phyloP scores from a whole-genome alignment of 2,888 invertebrate genomes.

The Drosophila mimica region DNA sequence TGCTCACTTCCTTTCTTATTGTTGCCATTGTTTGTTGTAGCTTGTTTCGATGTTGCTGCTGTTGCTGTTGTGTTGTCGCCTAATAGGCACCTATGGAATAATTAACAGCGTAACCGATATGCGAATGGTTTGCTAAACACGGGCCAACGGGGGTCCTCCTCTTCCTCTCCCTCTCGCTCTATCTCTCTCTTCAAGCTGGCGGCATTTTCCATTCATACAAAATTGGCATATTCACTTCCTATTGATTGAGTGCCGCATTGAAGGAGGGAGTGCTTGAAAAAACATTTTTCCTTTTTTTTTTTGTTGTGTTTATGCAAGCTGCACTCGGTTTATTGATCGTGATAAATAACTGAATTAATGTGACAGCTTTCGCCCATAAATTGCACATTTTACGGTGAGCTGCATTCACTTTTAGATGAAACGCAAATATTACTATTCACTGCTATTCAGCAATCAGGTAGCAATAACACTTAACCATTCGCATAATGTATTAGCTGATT shows the following conservation, averaged over 20 bases:
- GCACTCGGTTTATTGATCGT: slow-evolving; percentile 52
- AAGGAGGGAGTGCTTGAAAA: slow-evolving; percentile 44
- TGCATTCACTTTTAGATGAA: slow-evolving; percentile 6
- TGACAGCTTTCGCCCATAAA: slow-evolving; percentile 72
- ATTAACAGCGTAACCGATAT: slow-evolving; percentile 72
- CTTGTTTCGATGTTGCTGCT: slow-evolving; percentile 25
- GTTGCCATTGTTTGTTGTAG: slow-evolving; percentile 21
- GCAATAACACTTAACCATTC: slow-evolving; percentile 17
- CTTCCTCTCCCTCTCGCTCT: background rate
- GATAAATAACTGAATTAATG: slow-evolving; percentile 80
- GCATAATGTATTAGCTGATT: slow-evolving; percentile 29
- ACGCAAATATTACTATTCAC: slow-evolving; percentile 1
- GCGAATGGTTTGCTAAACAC: slow-evolving; percentile 49
- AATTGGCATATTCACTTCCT: slow-evolving; percentile 71
- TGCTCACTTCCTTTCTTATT: slow-evolving; percentile 57
- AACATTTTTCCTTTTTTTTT: background rate
- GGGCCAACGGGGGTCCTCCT: background rate
- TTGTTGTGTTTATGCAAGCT: slow-evolving; percentile 21
- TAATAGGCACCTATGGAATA: slow-evolving; percentile 70
- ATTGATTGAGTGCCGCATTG: slow-evolving; percentile 51
- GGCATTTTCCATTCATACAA: slow-evolving; percentile 32
- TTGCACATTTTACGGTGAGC: slow-evolving; percentile 54
- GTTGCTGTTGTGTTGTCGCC: slow-evolving; percentile 49
- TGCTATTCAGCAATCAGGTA: slow-evolving; percentile 26
- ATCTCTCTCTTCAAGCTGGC: slow-evolving; percentile 16